Percentiles rank a stretch among this genome's conserved stretches.
These are phyloP conservation scores for Cheilosia vulpina DNA, from an alignment of 2,888 invertebrate species.

Conservation along the genomic window DNA sequence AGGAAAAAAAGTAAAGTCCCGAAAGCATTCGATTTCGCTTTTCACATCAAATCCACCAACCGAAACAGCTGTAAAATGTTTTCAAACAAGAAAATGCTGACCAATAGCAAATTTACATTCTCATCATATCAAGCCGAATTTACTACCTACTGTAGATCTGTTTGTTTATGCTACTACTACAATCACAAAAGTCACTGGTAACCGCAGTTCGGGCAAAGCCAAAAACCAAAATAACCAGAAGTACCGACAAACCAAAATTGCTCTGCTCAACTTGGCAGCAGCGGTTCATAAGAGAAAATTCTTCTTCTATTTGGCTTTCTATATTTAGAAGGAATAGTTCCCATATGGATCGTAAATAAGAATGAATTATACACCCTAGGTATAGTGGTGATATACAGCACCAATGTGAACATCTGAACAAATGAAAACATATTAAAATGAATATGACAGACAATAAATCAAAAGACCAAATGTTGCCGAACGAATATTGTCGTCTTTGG, in stretches of 20 bases:
- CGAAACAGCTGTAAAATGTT: not conserved
- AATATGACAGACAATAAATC: constrained; percentile 51
- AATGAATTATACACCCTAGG: constrained; percentile 44
- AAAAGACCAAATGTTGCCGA: constrained; percentile 32
- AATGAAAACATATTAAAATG: constrained; percentile 47
- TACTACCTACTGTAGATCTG: not conserved
- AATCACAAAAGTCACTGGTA: not conserved
- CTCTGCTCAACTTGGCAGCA: not conserved
- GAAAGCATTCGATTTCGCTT: no score
- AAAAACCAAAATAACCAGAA: constrained; percentile 12
- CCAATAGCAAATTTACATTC: not conserved
- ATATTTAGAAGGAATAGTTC: constrained; percentile 56
- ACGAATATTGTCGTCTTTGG: constrained; percentile 22
- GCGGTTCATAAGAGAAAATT: constrained; percentile 16
- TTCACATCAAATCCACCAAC: not conserved
- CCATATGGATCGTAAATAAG: constrained; percentile 63
- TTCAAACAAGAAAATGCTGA: no score
- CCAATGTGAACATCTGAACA: constrained; percentile 17
- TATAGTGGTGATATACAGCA: not conserved
- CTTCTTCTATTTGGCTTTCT: not conserved
- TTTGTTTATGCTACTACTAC: not conserved
- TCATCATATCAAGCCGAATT: not conserved
- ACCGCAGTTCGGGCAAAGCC: not conserved
- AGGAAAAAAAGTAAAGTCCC: no score
- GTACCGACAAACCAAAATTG: not conserved